Percentiles rank a stretch among this genome's conserved stretches.
These are phyloP conservation scores for Prosopocoilus inquinatus DNA, from an alignment of 2,888 invertebrate genomes.

Conservation along the genomic window DNA sequence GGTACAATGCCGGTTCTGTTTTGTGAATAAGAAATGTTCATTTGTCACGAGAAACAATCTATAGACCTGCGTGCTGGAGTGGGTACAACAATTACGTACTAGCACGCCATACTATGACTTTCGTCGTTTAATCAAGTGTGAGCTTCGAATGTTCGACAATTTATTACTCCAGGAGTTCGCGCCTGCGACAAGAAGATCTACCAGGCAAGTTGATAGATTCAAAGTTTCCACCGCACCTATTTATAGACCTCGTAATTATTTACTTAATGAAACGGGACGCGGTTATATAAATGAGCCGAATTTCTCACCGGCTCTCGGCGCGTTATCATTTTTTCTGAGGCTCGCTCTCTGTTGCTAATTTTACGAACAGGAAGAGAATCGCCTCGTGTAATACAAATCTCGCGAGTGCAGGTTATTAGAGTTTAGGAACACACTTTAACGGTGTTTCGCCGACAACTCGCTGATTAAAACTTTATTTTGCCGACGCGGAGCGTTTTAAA, in stretches of 20 bases:
- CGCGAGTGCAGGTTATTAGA: too few species aligned
- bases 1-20: slow-evolving; percentile 6
- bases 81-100: not conserved
- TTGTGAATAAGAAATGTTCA: slow-evolving; percentile 19
- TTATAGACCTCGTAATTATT: slow-evolving; percentile 28
- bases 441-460: too few species aligned
- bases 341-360: not conserved
- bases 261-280: slow-evolving; percentile 29
- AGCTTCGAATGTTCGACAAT: too few species aligned
- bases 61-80: slow-evolving; percentile 22
- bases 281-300: slow-evolving; percentile 21
- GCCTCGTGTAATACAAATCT: too few species aligned
- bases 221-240: slow-evolving; percentile 18
- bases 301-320: not conserved
- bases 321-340: not conserved
- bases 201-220: slow-evolving; percentile 22
- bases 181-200: too few species aligned
- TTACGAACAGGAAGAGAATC: too few species aligned
- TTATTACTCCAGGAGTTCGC: too few species aligned
- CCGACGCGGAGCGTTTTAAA: slow-evolving; percentile 10
- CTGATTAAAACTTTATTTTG: not conserved
- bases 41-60: slow-evolving; percentile 25
- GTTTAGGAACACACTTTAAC: too few species aligned
- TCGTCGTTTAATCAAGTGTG: too few species aligned
- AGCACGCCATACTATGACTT: too few species aligned